Evolutionary conservation across 1,140 invertebrate genomes (phyloP), one percentile per base, ranked within the genome.

Genomic region (Hylyphantes graminicola): DNA sequence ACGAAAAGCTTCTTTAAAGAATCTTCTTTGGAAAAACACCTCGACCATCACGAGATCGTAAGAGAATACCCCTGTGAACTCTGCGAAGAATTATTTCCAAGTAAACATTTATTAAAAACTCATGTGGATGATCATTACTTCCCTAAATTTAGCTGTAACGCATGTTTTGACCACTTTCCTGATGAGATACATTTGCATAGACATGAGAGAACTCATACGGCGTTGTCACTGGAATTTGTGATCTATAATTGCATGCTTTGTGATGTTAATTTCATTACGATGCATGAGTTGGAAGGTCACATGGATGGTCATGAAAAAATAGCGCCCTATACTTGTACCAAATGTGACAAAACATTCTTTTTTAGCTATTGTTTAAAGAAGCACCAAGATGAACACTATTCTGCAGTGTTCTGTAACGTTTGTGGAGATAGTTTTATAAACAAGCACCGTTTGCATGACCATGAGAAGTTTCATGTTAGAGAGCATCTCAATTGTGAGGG

Each of bases 1-100:
- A 50, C 61, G n/a, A 64, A 76, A 64, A 76, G 59, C 35, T 76
- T 76, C 10, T 76, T 76, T 11, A 64, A n/a, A 2, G 53, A 76
- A 63, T 12, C 15, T 11, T 19, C 10, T 51, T 17, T 76, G 13
- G 15, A 63, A 19, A 76, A 76, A 17, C 74, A 76, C 35, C 50
- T 15, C 13, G 35, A 7, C 19, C 51, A 9, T 5, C 74, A 61
- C 21, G 7, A 15, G 13, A 0, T 55, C 64, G 15, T 11, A 9
- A 76, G 64, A 76, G 9, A n/a, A 12, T 63, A 19, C 19, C 53
- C 48, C 13, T 76, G 74, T 64, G 57, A 53, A 48, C 8, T 76
- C 15, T 76, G 74, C 21, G 35, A 21, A 11, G 64, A 63, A 53
- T 15, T 13, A 35, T 63, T 11, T 51, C 12, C 9, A n/a, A 17